Conservation (phyloP, 2,113 vertebrate genomes). For the Corythornis vintsioides region DNA sequence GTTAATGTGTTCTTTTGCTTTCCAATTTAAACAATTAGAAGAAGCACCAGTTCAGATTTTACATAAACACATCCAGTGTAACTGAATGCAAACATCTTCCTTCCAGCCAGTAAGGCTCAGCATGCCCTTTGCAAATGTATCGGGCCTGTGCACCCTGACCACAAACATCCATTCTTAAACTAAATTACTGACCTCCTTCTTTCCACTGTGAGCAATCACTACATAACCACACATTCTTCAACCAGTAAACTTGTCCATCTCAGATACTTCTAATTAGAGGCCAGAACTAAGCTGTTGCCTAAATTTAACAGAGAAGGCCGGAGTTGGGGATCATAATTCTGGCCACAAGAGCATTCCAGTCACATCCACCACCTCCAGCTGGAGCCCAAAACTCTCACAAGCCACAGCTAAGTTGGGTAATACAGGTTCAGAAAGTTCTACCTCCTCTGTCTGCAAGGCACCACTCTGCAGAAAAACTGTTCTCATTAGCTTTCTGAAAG, state of each 20-base stretch:
- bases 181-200: not conserved
- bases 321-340: not conserved
- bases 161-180: not conserved
- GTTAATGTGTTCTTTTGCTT: not conserved
- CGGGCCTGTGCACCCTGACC: not conserved
- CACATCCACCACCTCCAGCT: not conserved
- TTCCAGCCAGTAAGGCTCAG: not conserved
- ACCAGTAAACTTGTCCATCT: not conserved
- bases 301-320: constrained; percentile 29
- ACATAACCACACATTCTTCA: not conserved
- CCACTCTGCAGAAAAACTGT: not conserved
- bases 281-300: not conserved
- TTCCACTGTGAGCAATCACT: not conserved
- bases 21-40: not conserved
- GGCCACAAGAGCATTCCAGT: not conserved
- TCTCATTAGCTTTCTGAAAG: not conserved
- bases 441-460: not conserved
- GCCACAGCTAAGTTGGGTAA: not conserved
- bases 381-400: not conserved
- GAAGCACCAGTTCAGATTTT: not conserved
- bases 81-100: not conserved
- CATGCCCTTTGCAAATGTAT: not conserved
- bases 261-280: constrained; percentile 39
- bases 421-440: not conserved
- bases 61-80: not conserved